phyloP scores from a whole-genome alignment of 2,113 vertebrate species.

The Sardina pilchardus region DNA sequence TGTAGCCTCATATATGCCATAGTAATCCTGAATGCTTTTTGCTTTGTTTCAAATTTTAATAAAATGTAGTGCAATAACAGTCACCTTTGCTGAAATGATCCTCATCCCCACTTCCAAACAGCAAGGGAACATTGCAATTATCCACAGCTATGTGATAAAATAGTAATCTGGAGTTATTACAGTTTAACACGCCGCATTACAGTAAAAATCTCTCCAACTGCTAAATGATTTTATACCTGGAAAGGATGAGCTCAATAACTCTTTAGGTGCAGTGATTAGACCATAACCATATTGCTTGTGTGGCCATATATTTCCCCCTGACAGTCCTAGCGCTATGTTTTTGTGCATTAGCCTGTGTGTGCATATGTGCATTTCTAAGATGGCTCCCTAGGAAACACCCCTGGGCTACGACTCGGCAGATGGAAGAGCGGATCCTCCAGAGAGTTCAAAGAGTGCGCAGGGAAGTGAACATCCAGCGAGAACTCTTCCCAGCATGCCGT shows the following conservation, averaged over 20 bases:
- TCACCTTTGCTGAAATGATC: not conserved
- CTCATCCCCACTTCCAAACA: not conserved
- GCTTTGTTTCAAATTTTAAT: not conserved
- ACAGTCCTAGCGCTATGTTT: not conserved
- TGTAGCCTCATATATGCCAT: not conserved
- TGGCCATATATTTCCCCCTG: not conserved
- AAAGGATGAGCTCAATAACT: not conserved
- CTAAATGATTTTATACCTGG: not conserved
- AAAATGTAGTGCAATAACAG: not conserved
- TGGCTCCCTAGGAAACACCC: not conserved
- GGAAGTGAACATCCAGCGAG: not conserved
- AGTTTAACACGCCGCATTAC: not conserved
- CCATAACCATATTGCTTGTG: not conserved
- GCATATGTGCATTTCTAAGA: not conserved
- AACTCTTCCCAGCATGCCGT: not conserved
- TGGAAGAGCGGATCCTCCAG: not conserved
- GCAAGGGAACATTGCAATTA: not conserved
- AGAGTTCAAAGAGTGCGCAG: not conserved
- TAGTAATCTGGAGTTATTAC: not conserved
- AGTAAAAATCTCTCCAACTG: not conserved
- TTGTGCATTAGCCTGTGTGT: not conserved
- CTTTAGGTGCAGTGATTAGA: not conserved
- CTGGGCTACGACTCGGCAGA: not conserved
- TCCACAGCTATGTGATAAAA: not conserved
- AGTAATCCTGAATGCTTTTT: not conserved